Percentiles rank a stretch among this genome's conserved stretches.
Conservation (phyloP, 2,888 invertebrate species). For the Galerucella calmariensis region DNA sequence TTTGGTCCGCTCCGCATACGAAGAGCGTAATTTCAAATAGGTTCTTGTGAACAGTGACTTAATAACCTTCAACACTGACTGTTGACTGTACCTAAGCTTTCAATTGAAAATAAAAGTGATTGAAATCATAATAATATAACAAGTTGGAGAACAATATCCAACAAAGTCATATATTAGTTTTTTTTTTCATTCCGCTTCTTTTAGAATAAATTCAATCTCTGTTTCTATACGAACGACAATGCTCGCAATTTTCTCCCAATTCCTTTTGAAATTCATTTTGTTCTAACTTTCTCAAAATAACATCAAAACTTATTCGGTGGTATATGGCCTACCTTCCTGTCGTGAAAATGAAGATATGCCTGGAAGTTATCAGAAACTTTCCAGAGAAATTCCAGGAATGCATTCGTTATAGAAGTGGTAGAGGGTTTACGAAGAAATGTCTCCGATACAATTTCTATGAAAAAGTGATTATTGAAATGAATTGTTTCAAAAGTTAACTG, state of each 20-base stretch:
- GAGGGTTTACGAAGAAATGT: neutral
- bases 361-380: constrained; percentile 41
- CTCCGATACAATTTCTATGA: neutral
- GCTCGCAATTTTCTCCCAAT: constrained; percentile 12
- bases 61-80: too few species aligned
- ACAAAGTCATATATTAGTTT: neutral
- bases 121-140: neutral
- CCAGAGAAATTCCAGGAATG: constrained; percentile 41
- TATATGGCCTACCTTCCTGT: constrained; percentile 21
- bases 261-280: constrained; percentile 30
- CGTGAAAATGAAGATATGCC: constrained; percentile 44
- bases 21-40: too few species aligned
- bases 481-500: neutral
- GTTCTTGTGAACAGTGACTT: too few species aligned
- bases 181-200: neutral
- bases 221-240: constrained; percentile 10
- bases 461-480: neutral
- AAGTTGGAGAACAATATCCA: neutral
- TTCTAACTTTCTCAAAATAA: constrained; percentile 43
- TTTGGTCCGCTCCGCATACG: too few species aligned
- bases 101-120: too few species aligned
- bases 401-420: constrained; percentile 34
- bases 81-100: too few species aligned
- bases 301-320: constrained; percentile 41
- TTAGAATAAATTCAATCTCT: constrained; percentile 11